phyloP scores from a whole-genome alignment of 2,113 vertebrate species.

The Recurvirostra avosetta region DNA sequence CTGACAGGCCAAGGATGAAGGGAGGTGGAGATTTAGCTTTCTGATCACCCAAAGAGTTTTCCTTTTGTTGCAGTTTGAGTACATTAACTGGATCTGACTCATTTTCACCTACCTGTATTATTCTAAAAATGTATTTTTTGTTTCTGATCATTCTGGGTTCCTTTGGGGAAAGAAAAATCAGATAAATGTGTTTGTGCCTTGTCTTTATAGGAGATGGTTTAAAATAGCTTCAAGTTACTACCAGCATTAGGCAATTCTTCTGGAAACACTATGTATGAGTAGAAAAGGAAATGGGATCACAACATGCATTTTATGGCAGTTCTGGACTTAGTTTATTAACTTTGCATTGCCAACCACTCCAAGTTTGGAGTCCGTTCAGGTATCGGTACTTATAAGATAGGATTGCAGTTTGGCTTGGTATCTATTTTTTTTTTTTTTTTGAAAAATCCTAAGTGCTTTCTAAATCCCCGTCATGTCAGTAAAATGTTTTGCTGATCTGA shows the following conservation, averaged over 20 bases:
- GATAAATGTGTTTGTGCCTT: background rate
- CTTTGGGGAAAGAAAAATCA: background rate
- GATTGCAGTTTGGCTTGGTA: background rate
- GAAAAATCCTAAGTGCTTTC: background rate
- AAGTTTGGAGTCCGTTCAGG: background rate
- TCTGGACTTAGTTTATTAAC: slow-evolving; percentile 46
- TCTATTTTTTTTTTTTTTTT: background rate
- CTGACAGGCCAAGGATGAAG: background rate
- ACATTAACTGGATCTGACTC: background rate
- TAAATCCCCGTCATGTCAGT: background rate
- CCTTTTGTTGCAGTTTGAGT: background rate
- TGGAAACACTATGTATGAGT: slow-evolving; percentile 20
- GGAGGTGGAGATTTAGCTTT: background rate
- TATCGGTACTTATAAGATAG: background rate
- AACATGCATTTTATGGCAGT: slow-evolving; percentile 31
- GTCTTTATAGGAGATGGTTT: background rate
- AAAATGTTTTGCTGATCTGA: background rate
- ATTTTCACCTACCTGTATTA: background rate
- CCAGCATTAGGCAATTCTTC: background rate
- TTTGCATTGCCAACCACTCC: background rate
- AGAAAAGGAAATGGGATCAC: slow-evolving; percentile 57
- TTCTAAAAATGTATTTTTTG: background rate
- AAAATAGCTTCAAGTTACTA: slow-evolving; percentile 27
- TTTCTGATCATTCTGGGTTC: background rate
- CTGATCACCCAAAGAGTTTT: background rate